phyloP scores from a whole-genome alignment of 1,140 invertebrate genomes.

The Trissolcus basalis region DNA sequence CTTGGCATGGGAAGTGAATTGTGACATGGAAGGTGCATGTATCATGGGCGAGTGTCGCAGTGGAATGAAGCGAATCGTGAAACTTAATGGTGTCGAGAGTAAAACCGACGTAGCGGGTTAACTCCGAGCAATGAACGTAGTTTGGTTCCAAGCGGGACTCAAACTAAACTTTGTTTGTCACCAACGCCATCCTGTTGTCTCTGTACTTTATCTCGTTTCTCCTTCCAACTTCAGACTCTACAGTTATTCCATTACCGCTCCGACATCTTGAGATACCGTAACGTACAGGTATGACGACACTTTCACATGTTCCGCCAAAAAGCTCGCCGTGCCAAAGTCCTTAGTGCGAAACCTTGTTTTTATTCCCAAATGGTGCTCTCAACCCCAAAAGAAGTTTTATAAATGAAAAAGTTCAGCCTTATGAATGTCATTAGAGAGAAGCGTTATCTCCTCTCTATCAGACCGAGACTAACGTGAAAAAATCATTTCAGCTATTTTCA shows the following conservation, averaged over 20 bases:
- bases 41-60: constrained; percentile 51
- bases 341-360: constrained; percentile 55
- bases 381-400: constrained; percentile 3
- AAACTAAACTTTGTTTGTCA: constrained; percentile 74
- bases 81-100: constrained; percentile 61
- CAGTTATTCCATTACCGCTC: constrained; percentile 69
- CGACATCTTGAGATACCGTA: constrained; percentile 61
- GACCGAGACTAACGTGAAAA: background rate
- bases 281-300: constrained; percentile 59
- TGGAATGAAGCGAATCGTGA: constrained; percentile 56
- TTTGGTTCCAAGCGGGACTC: constrained; percentile 66
- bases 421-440: constrained; percentile 31
- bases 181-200: constrained; percentile 67
- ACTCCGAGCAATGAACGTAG: constrained; percentile 66
- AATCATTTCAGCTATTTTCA: background rate
- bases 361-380: constrained; percentile 30
- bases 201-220: constrained; percentile 67
- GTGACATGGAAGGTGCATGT: constrained; percentile 61
- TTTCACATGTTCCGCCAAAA: constrained; percentile 55
- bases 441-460: constrained; percentile 1
- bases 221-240: constrained; percentile 45
- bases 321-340: constrained; percentile 37
- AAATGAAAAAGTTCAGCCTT: constrained; percentile 30
- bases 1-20: constrained; percentile 20
- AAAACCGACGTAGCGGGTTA: constrained; percentile 67